These are phyloP conservation scores for Solea senegalensis DNA, from an alignment of 2,113 vertebrate genomes.

Conservation along the genomic window DNA sequence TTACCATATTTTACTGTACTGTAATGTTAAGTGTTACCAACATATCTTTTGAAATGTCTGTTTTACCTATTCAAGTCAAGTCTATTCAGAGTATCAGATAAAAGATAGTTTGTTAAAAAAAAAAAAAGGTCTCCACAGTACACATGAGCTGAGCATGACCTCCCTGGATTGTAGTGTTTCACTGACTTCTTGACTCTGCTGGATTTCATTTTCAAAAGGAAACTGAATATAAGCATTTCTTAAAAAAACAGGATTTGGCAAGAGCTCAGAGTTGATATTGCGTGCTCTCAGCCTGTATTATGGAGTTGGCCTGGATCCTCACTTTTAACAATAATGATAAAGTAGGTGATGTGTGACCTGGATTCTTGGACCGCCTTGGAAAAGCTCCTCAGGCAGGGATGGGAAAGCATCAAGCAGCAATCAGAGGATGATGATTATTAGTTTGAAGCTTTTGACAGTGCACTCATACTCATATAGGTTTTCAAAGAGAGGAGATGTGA, in stretches of 20 bases:
- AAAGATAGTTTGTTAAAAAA: no score
- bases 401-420: slow-evolving; percentile 5
- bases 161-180: slow-evolving; percentile 21
- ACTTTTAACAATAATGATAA: slow-evolving; percentile 50
- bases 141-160: no score
- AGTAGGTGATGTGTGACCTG: slow-evolving; percentile 69
- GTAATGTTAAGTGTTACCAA: no score
- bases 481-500: neutral
- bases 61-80: no score
- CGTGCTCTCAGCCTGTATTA: slow-evolving; percentile 5
- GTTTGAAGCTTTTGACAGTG: neutral
- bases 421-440: neutral
- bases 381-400: slow-evolving; percentile 55
- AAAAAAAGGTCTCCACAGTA: no score
- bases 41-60: no score
- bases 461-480: neutral
- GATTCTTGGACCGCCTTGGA: slow-evolving; percentile 43
- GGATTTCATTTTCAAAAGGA: neutral
- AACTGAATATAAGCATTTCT: slow-evolving; percentile 3
- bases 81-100: no score
- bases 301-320: slow-evolving; percentile 61
- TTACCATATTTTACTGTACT: no score
- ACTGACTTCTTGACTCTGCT: neutral
- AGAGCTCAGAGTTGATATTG: slow-evolving; percentile 1
- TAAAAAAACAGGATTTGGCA: neutral